Conservation (phyloP, 1,140 invertebrate species). For the Cephus cinctus region DNA sequence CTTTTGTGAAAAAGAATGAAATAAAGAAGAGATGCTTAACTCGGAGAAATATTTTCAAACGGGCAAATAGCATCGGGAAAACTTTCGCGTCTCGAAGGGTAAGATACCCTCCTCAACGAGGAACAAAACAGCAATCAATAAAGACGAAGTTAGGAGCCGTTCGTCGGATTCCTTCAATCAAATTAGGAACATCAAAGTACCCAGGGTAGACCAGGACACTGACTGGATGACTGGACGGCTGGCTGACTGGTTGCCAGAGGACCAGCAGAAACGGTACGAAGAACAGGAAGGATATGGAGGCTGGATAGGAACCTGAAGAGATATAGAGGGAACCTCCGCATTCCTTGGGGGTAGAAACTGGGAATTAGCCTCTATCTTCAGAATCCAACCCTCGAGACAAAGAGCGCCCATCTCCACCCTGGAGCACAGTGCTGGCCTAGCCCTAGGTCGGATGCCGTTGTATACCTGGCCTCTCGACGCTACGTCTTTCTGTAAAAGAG, state of each 20-base stretch:
- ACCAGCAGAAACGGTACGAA: not conserved
- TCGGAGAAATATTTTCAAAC: too few species aligned
- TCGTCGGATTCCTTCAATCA: conserved; percentile 57
- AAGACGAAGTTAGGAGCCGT: conserved; percentile 52
- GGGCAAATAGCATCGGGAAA: too few species aligned
- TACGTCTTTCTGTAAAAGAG: too few species aligned
- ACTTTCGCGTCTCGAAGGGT: too few species aligned
- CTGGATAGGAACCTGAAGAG: not conserved
- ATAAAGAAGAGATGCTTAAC: too few species aligned
- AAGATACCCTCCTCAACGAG: conserved; percentile 15
- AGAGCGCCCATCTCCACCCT: conserved; percentile 26
- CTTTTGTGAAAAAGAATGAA: too few species aligned
- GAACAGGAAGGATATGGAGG: not conserved
- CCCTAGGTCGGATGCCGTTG: too few species aligned
- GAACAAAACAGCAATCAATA: conserved; percentile 56
- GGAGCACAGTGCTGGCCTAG: too few species aligned
- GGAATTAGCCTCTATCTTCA: conserved; percentile 55
- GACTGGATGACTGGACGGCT: too few species aligned
- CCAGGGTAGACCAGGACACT: conserved; percentile 32
- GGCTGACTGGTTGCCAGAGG: not conserved
- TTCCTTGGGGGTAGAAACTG: conserved; percentile 48
- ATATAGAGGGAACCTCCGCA: conserved; percentile 25
- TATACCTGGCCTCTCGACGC: too few species aligned
- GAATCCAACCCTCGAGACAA: conserved; percentile 51
- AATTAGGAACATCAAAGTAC: conserved; percentile 58